These are phyloP conservation scores for Apeltes quadracus DNA, from an alignment of 2,113 vertebrate genomes.

Conservation along the genomic window DNA sequence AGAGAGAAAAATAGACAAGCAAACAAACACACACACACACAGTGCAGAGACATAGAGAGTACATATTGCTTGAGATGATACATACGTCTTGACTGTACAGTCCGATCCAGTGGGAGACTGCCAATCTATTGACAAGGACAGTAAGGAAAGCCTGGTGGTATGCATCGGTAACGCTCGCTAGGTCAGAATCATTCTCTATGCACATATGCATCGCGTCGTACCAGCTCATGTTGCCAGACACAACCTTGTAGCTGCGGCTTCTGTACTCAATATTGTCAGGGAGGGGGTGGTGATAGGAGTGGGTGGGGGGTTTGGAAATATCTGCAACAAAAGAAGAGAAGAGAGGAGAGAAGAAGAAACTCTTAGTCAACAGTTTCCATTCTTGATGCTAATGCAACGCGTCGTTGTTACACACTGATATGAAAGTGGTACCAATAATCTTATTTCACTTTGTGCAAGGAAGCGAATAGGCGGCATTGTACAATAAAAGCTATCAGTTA, in stretches of 20 bases:
- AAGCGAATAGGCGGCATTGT: neutral
- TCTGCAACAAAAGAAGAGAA: conserved; percentile 65
- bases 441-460: neutral
- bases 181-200: conserved; percentile 78
- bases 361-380: neutral
- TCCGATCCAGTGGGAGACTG: conserved; percentile 90
- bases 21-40: conserved; percentile 30
- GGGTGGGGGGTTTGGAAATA: conserved; percentile 76
- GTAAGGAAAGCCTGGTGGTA: conserved; percentile 96
- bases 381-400: neutral
- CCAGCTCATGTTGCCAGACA: conserved; percentile 92
- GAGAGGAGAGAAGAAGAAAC: conserved; percentile 3
- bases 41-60: conserved; percentile 14
- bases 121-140: conserved; percentile 85
- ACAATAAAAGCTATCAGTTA: neutral
- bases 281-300: conserved; percentile 77
- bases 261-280: conserved; percentile 86
- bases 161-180: conserved; percentile 89
- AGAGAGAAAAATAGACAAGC: neutral
- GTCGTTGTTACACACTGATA: neutral
- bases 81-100: conserved; percentile 88
- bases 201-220: conserved; percentile 87
- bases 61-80: conserved; percentile 48
- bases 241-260: conserved; percentile 86
- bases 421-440: neutral